Percentiles rank a stretch among this genome's conserved stretches.
Evolutionary conservation across 2,113 vertebrate genomes (phyloP).

Genomic region (Saimiri boliviensis): DNA sequence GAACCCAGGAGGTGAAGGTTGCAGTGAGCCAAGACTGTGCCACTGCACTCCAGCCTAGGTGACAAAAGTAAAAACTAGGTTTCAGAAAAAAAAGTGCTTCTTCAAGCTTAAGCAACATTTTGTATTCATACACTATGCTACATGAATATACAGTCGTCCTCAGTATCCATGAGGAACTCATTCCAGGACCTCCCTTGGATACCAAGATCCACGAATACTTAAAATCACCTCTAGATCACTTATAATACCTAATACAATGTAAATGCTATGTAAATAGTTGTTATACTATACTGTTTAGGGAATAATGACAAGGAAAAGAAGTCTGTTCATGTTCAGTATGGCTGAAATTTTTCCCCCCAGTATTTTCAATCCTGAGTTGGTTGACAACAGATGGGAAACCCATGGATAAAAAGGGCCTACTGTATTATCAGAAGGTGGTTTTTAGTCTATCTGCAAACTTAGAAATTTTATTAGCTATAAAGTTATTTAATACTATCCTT

Average conservation of each 20-base stretch:
- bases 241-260: background rate
- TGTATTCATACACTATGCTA: background rate
- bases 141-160: background rate
- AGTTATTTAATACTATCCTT: background rate
- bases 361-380: background rate
- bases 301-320: background rate
- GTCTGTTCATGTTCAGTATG: background rate
- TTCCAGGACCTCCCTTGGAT: background rate
- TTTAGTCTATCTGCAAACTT: background rate
- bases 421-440: background rate
- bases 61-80: no score
- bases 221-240: background rate
- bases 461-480: background rate
- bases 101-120: background rate
- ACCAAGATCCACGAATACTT: background rate
- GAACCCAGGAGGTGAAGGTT: no score
- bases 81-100: background rate
- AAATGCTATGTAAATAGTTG: background rate
- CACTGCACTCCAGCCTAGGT: no score
- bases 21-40: no score
- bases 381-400: background rate
- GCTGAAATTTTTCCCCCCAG: fast-evolving
- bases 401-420: background rate
- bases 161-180: background rate
- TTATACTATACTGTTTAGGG: background rate